Conservation (phyloP, 1,140 invertebrate species). For the Harpegnathos saltator region DNA sequence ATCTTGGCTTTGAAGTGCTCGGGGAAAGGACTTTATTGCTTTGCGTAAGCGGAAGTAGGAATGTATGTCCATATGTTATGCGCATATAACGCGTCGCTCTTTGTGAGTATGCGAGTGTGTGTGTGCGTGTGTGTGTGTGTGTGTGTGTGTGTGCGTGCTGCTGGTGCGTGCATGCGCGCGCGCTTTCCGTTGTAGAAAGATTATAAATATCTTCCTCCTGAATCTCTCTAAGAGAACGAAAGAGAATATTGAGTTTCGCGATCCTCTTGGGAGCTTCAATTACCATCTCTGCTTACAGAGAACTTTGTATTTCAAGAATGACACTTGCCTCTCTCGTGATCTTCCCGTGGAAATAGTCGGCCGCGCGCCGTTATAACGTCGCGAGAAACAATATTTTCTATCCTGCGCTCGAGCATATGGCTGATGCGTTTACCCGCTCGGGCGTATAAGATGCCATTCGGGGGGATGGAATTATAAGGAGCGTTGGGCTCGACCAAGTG, state of each 20-base stretch:
- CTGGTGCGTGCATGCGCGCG: too few species aligned
- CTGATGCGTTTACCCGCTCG: constrained; percentile 53
- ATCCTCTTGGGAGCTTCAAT: constrained; percentile 42
- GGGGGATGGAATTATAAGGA: constrained; percentile 66
- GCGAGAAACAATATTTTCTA: constrained; percentile 66
- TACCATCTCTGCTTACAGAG: neutral
- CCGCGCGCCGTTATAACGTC: constrained; percentile 38
- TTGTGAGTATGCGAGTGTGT: too few species aligned
- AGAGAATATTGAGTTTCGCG: neutral
- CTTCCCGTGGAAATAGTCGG: constrained; percentile 12
- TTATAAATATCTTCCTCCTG: neutral
- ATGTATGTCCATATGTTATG: neutral
- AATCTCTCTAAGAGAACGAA: neutral
- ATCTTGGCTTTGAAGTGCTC: neutral
- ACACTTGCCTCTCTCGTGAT: constrained; percentile 22
- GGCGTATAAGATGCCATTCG: constrained; percentile 49
- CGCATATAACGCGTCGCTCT: neutral
- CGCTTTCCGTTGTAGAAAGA: neutral
- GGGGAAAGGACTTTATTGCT: neutral
- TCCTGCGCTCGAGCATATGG: constrained; percentile 43
- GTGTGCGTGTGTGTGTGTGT: too few species aligned
- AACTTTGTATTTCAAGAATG: constrained; percentile 33
- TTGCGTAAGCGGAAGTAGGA: neutral
- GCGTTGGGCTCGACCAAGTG: constrained; percentile 47
- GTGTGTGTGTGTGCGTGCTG: too few species aligned